A percentile compares a stretch with the other conserved stretches of the same genome.
These are phyloP conservation scores for Trididemnum miniatum DNA, from an alignment of 23 tunicate genomes.

Conservation along the genomic window DNA sequence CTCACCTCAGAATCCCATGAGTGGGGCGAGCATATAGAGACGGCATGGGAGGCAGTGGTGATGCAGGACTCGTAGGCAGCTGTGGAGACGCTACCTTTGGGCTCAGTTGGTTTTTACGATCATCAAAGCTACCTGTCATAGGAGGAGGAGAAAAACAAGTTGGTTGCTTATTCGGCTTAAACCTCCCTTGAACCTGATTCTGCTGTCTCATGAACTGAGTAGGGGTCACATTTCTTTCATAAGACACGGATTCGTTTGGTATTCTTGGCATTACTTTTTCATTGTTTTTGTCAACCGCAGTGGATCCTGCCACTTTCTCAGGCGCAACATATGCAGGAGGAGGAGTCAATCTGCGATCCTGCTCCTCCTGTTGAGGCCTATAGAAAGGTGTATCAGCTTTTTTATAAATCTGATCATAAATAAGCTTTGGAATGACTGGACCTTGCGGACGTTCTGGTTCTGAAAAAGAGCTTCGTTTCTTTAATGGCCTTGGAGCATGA, in stretches of 20 bases:
- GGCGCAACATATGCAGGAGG: slow-evolving; percentile 78
- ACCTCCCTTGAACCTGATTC: neutral
- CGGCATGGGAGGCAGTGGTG: slow-evolving; percentile 22
- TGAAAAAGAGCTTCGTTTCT: slow-evolving; percentile 84
- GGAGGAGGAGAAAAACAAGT: neutral
- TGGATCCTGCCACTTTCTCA: neutral
- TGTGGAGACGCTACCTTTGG: neutral
- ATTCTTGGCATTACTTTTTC: neutral
- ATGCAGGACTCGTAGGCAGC: neutral
- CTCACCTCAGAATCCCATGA: slow-evolving; percentile 69
- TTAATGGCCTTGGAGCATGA: slow-evolving; percentile 90
- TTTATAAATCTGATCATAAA: slow-evolving; percentile 82
- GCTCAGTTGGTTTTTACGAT: neutral
- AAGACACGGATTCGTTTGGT: slow-evolving; percentile 17
- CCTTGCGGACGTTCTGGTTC: slow-evolving; percentile 88
- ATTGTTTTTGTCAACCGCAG: neutral
- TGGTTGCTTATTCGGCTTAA: neutral
- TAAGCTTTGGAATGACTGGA: slow-evolving; percentile 63
- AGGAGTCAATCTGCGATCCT: slow-evolving; percentile 39
- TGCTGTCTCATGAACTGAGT: slow-evolving; percentile 30
- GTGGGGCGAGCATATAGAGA: slow-evolving; percentile 31
- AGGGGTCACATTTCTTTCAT: slow-evolving; percentile 47
- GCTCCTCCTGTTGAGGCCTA: slow-evolving; percentile 44
- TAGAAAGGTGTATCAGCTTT: slow-evolving; percentile 89
- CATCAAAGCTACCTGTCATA: neutral